Evolutionary conservation across 2,113 vertebrate species (phyloP).

Genomic region (Urocynchramus pylzowi): DNA sequence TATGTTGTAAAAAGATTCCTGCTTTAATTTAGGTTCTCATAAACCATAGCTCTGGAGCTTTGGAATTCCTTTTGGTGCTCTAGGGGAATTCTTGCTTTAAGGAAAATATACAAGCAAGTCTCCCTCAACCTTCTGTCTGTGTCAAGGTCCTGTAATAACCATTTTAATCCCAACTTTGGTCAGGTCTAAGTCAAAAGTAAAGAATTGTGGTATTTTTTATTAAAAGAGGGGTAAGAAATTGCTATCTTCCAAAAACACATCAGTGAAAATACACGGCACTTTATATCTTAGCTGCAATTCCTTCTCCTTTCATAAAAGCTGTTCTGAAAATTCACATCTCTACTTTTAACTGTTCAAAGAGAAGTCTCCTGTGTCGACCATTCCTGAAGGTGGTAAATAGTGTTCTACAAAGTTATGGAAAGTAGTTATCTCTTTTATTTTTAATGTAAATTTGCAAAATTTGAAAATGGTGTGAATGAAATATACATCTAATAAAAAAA

Average conservation of each 20-base stretch:
- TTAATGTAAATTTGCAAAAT: neutral
- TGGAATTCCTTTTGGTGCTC: neutral
- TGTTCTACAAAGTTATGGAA: neutral
- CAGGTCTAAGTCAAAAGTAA: neutral
- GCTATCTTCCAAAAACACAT: neutral
- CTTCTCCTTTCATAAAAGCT: neutral
- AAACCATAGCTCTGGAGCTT: neutral
- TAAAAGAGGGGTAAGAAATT: neutral
- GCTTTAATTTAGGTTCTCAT: neutral
- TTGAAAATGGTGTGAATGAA: neutral
- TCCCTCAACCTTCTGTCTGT: neutral
- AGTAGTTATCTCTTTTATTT: neutral
- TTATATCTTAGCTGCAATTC: neutral
- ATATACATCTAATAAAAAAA: neutral
- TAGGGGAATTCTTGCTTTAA: neutral
- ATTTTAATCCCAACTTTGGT: neutral
- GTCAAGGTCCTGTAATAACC: neutral
- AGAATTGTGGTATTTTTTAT: neutral
- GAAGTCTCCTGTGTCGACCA: neutral
- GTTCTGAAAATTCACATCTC: neutral
- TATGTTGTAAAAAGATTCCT: neutral
- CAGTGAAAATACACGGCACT: accelerated
- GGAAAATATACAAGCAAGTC: neutral
- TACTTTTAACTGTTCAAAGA: neutral
- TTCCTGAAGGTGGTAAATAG: neutral